Percentiles rank a stretch among this genome's conserved stretches.
These are phyloP conservation scores for Stictocephala bisonia DNA, from an alignment of 2,888 invertebrate genomes.

Conservation along the genomic window DNA sequence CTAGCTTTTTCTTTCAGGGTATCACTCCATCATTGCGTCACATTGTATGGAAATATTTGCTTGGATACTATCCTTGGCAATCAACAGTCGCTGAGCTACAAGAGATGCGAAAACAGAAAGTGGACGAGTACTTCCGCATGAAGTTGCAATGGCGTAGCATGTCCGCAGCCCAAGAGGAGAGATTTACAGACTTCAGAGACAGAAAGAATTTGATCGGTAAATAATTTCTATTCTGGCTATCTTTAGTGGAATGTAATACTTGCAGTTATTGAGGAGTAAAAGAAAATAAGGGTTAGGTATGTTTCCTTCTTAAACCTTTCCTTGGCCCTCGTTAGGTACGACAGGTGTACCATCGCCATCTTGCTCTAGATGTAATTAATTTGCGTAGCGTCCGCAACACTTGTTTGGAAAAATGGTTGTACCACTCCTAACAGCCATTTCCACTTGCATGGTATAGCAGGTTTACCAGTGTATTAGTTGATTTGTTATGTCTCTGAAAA, in stretches of 20 bases:
- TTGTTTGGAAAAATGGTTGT: too few species aligned
- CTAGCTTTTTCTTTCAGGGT: slow-evolving; percentile 81
- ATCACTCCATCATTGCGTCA: slow-evolving; percentile 79
- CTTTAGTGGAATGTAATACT: background rate
- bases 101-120: slow-evolving; percentile 76
- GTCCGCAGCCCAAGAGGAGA: slow-evolving; percentile 84
- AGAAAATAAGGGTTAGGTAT: background rate
- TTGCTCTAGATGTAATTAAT: too few species aligned
- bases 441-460: too few species aligned
- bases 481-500: too few species aligned
- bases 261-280: background rate
- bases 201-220: slow-evolving; percentile 88
- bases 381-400: too few species aligned
- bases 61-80: slow-evolving; percentile 89
- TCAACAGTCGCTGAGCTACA: slow-evolving; percentile 79
- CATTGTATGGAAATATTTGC: slow-evolving; percentile 94
- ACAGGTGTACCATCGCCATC: too few species aligned
- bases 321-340: too few species aligned
- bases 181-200: slow-evolving; percentile 89
- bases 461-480: too few species aligned
- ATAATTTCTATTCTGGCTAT: background rate
- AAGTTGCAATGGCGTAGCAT: slow-evolving; percentile 97
- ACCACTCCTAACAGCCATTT: too few species aligned
- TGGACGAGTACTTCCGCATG: slow-evolving; percentile 93
- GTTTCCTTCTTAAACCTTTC: background rate